Percentiles rank a stretch among this genome's conserved stretches.
These are phyloP conservation scores for Agrotis segetum DNA, from an alignment of 2,888 invertebrate genomes.

Conservation along the genomic window DNA sequence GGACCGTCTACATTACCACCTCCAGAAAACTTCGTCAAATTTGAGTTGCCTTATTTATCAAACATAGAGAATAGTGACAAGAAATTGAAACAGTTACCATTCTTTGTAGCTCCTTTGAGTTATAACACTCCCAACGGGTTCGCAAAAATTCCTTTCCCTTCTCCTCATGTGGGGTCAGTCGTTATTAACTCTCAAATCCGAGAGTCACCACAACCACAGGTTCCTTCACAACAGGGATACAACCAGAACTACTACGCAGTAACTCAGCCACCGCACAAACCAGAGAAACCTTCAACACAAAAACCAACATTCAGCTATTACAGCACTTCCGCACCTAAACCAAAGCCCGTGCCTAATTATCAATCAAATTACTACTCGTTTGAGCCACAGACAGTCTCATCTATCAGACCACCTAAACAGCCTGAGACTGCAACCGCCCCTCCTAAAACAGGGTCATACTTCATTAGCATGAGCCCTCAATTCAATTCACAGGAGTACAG, in stretches of 20 bases:
- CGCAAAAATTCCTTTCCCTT: slow-evolving; percentile 96
- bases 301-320: slow-evolving; percentile 85
- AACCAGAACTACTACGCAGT: slow-evolving; percentile 70
- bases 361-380: slow-evolving; percentile 85
- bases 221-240: slow-evolving; percentile 53
- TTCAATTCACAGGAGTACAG: slow-evolving; percentile 76
- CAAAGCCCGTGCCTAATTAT: slow-evolving; percentile 71
- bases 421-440: slow-evolving; percentile 69
- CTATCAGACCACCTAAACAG: slow-evolving; percentile 76
- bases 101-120: slow-evolving; percentile 96
- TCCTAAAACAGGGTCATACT: slow-evolving; percentile 79
- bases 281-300: slow-evolving; percentile 81
- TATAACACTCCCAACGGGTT: slow-evolving; percentile 96
- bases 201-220: slow-evolving; percentile 71
- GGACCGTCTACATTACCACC: slow-evolving; percentile 94
- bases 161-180: slow-evolving; percentile 96
- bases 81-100: slow-evolving; percentile 94
- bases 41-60: slow-evolving; percentile 95
- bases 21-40: slow-evolving; percentile 94
- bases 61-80: slow-evolving; percentile 93
- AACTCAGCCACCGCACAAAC: slow-evolving; percentile 67
- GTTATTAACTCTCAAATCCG: slow-evolving; percentile 92
- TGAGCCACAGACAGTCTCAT: slow-evolving; percentile 84
- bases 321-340: slow-evolving; percentile 83
- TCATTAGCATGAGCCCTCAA: slow-evolving; percentile 73